Evolutionary conservation across 1,140 invertebrate species (phyloP).

Genomic region (Euura lappo): DNA sequence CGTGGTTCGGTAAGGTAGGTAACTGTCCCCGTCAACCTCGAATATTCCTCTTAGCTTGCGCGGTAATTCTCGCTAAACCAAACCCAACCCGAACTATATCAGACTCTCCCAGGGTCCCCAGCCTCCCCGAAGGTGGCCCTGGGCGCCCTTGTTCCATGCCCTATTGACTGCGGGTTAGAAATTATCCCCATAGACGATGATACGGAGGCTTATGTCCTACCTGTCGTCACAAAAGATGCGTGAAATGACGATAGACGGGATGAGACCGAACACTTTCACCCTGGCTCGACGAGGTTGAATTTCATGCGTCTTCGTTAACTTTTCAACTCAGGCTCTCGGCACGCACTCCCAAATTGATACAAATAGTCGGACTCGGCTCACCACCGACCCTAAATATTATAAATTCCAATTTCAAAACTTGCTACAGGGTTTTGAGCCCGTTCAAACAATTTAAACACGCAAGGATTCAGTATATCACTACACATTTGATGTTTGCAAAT

Average conservation of each 20-base stretch:
- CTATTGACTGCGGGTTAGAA: neutral
- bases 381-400: neutral
- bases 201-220: neutral
- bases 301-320: neutral
- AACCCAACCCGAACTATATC: neutral
- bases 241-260: too few relatives aligned
- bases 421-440: too few relatives aligned
- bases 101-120: too few relatives aligned
- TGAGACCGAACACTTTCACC: neutral
- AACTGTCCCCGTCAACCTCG: neutral
- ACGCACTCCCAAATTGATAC: neutral
- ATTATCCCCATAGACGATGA: neutral
- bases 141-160: neutral
- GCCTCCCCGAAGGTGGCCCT: too few relatives aligned
- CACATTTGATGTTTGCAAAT: too few relatives aligned
- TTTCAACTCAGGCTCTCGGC: neutral
- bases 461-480: too few relatives aligned
- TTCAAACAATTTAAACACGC: too few relatives aligned
- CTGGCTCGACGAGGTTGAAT: neutral
- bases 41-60: neutral
- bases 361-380: neutral
- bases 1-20: neutral
- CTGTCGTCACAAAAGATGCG: neutral
- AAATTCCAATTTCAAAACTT: neutral
- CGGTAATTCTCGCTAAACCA: slow-evolving; percentile 4